phyloP scores from a whole-genome alignment of 2,113 vertebrate genomes.

The Megaceryle torquata region DNA sequence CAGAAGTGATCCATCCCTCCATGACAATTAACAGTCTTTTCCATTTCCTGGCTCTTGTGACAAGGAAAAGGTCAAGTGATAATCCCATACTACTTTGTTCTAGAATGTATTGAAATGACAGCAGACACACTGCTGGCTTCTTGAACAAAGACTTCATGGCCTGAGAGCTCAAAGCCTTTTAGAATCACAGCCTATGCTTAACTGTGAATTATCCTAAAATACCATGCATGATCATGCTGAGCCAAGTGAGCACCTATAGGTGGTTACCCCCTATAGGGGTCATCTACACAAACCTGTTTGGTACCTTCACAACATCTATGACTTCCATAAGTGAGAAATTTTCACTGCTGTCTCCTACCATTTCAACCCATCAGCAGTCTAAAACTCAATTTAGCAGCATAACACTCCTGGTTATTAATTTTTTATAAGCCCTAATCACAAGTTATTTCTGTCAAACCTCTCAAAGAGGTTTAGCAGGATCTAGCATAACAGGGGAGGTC shows the following conservation, averaged over 20 bases:
- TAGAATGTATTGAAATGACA: neutral
- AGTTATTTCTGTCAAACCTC: neutral
- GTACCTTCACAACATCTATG: neutral
- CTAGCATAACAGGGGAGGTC: neutral
- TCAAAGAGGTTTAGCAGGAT: neutral
- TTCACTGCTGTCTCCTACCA: neutral
- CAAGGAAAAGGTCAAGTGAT: neutral
- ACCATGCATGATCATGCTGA: neutral
- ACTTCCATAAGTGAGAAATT: neutral
- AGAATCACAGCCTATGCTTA: neutral
- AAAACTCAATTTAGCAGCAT: neutral
- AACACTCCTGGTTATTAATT: neutral
- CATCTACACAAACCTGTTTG: neutral
- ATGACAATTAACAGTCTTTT: neutral
- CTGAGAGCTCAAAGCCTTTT: neutral
- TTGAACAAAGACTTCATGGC: neutral
- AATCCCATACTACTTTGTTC: neutral
- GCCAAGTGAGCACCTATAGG: accelerated
- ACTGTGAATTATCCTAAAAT: neutral
- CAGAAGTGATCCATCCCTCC: neutral
- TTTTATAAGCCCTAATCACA: neutral
- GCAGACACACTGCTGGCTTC: neutral
- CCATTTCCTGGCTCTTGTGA: neutral
- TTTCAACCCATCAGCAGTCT: neutral
- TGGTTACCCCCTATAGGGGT: neutral